Evolutionary conservation across 2,888 invertebrate genomes (phyloP).

Genomic region (Trachelus tabidus): DNA sequence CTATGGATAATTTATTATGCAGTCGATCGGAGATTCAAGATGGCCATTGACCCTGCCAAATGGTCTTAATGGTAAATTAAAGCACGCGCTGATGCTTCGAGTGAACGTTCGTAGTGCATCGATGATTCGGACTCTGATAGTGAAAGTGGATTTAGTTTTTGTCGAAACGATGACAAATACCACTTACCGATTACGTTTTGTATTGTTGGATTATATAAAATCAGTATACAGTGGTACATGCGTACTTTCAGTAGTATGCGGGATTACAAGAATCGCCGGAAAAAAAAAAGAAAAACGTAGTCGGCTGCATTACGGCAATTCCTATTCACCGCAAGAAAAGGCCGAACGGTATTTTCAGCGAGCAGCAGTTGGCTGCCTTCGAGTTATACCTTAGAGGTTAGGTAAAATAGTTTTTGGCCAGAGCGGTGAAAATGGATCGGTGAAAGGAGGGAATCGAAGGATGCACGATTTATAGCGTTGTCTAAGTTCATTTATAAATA

Average conservation of each 20-base stretch:
- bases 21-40: background rate
- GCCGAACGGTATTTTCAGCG: background rate
- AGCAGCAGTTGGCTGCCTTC: background rate
- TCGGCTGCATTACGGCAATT: background rate
- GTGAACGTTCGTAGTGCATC: background rate
- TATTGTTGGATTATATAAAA: background rate
- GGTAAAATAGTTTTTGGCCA: background rate
- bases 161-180: background rate
- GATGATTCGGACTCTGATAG: background rate
- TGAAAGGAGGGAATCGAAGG: background rate
- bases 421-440: background rate
- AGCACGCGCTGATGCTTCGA: too few relatives aligned
- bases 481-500: constrained; percentile 21
- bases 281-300: background rate
- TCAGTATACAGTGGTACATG: background rate
- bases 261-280: background rate
- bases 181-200: background rate
- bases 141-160: background rate
- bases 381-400: background rate
- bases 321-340: background rate
- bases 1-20: too few relatives aligned
- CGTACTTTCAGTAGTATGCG: background rate
- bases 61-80: background rate
- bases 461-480: background rate
- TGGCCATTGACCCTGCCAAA: background rate